phyloP scores from a whole-genome alignment of 2,113 vertebrate genomes.

The Crotalus helleri region DNA sequence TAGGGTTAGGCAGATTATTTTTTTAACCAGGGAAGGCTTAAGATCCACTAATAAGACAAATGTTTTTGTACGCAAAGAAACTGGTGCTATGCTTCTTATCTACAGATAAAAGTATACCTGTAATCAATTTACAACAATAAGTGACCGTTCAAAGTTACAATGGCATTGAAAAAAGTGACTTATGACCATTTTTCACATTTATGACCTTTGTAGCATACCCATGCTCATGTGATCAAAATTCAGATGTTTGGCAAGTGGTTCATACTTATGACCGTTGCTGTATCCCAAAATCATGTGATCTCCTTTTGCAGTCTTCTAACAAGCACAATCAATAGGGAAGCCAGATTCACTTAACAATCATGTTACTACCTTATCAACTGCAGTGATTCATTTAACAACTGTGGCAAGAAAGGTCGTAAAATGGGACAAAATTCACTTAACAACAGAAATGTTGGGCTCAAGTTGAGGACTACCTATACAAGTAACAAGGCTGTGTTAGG shows the following conservation, averaged over 20 bases:
- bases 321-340: neutral
- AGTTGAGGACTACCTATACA: neutral
- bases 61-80: neutral
- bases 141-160: neutral
- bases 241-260: neutral
- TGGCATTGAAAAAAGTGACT: too few relatives aligned
- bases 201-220: too few relatives aligned
- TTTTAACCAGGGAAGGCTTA: neutral
- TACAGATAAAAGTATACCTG: neutral
- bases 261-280: neutral
- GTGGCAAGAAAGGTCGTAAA: neutral
- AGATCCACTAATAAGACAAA: neutral
- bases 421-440: neutral
- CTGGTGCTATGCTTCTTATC: neutral
- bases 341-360: neutral
- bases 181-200: too few relatives aligned
- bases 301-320: neutral
- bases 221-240: neutral
- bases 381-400: neutral
- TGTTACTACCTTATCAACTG: neutral
- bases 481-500: neutral
- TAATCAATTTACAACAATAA: neutral
- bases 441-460: neutral
- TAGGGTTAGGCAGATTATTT: neutral
- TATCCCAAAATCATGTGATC: neutral